Conservation (phyloP, 2,888 invertebrate species). For the Pimpla rufipes region DNA sequence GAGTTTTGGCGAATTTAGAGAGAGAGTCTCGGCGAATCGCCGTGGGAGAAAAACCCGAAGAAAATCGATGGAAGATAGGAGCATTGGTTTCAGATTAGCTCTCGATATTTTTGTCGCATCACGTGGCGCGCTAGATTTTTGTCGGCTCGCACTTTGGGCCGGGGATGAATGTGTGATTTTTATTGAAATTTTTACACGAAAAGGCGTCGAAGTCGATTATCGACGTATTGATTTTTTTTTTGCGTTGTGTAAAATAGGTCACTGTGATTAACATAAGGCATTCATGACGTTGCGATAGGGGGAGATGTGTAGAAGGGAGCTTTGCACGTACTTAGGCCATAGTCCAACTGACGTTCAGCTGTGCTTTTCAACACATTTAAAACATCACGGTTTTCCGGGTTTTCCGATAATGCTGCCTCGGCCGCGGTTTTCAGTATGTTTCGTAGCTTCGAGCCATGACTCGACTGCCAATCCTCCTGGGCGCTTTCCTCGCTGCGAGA, state of each 20-base stretch:
- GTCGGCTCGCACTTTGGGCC: no score
- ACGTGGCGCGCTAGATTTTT: no score
- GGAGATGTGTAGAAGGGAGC: background rate
- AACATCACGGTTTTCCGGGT: slow-evolving; percentile 76
- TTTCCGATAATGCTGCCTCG: slow-evolving; percentile 73
- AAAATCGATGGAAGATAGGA: no score
- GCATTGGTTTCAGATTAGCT: no score
- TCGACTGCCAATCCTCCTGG: slow-evolving; percentile 78
- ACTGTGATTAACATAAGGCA: background rate
- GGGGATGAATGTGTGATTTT: no score
- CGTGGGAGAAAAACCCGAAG: no score
- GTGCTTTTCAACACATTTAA: slow-evolving; percentile 79
- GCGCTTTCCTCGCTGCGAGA: slow-evolving; percentile 77
- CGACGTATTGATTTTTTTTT: slow-evolving; percentile 18
- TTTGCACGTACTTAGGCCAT: slow-evolving; percentile 78
- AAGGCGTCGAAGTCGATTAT: background rate
- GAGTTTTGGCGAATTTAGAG: no score
- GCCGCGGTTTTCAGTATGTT: slow-evolving; percentile 77
- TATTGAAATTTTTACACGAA: background rate
- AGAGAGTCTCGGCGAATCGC: no score
- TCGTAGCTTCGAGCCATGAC: slow-evolving; percentile 75
- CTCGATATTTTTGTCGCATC: no score
- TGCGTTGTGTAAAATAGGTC: background rate
- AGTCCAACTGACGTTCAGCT: slow-evolving; percentile 80
- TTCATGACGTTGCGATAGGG: background rate